Evolutionary conservation across 2,113 vertebrate species (phyloP).

Genomic region (Solenodon paradoxus): DNA sequence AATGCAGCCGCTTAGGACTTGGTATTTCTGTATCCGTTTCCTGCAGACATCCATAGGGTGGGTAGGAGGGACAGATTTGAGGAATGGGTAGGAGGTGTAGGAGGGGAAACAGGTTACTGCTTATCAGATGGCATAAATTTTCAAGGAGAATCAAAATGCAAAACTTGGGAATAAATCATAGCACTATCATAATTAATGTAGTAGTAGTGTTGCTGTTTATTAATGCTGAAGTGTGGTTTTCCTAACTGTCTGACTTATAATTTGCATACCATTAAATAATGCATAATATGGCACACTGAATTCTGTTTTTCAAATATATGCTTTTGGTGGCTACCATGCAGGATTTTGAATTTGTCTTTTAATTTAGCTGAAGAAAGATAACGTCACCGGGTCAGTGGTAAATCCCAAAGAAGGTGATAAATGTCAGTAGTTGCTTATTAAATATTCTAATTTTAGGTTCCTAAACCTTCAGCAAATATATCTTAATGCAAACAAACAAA

Average conservation of each 20-base stretch:
- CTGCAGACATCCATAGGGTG: constrained; percentile 6
- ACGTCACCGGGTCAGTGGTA: constrained; percentile 23
- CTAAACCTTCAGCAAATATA: constrained; percentile 43
- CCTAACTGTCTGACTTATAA: constrained; percentile 69
- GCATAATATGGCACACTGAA: constrained; percentile 65
- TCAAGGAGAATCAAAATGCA: constrained; percentile 62
- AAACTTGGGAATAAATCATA: constrained; percentile 60
- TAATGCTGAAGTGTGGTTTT: constrained; percentile 68
- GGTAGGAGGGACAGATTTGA: constrained; percentile 13
- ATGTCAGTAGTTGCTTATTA: constrained; percentile 59
- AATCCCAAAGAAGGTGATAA: constrained; percentile 58
- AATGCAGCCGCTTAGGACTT: constrained; percentile 64
- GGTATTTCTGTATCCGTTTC: constrained; percentile 57
- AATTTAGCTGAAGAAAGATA: constrained; percentile 67
- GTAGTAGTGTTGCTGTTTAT: constrained; percentile 53
- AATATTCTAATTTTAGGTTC: constrained; percentile 50
- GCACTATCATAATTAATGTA: constrained; percentile 41
- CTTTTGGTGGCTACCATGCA: constrained; percentile 54
- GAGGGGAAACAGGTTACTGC: constrained; percentile 36
- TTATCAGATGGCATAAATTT: constrained; percentile 43
- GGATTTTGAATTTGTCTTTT: constrained; percentile 75
- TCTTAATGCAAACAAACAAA: constrained; percentile 42
- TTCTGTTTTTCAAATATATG: constrained; percentile 75
- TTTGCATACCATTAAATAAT: constrained; percentile 69
- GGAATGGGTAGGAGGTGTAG: constrained; percentile 14